Percentiles rank a stretch among this genome's conserved stretches.
Evolutionary conservation across 1,140 invertebrate genomes (phyloP).

Genomic region (Caerostris darwini): DNA sequence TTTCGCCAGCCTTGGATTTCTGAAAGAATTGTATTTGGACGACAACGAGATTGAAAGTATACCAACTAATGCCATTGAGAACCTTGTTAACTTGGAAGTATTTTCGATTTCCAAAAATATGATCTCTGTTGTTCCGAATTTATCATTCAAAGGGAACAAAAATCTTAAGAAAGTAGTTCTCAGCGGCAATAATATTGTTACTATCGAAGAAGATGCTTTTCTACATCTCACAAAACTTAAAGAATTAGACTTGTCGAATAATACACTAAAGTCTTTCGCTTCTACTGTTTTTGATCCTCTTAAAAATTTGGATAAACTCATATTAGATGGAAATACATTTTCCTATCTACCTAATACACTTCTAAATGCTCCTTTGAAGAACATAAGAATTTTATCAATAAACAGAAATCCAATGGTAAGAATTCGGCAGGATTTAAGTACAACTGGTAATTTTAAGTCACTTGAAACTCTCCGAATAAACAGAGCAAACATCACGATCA

Average conservation of each 20-base stretch:
- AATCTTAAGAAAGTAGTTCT: constrained; percentile 82
- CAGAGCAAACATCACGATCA: constrained; percentile 90
- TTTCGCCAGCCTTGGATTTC: constrained; percentile 83
- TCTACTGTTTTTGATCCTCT: constrained; percentile 88
- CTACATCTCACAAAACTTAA: constrained; percentile 86
- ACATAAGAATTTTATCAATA: constrained; percentile 89
- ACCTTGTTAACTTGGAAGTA: constrained; percentile 87
- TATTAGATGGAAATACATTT: constrained; percentile 91
- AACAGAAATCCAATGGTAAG: constrained; percentile 90
- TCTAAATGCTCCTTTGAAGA: constrained; percentile 86
- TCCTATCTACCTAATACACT: constrained; percentile 89
- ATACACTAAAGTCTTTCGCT: constrained; percentile 89
- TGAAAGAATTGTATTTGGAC: constrained; percentile 89
- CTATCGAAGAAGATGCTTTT: constrained; percentile 89
- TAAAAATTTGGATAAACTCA: constrained; percentile 87
- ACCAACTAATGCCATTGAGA: constrained; percentile 89
- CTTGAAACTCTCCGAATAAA: constrained; percentile 91
- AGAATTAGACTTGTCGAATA: constrained; percentile 88
- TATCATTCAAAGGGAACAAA: constrained; percentile 77
- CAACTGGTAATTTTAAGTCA: constrained; percentile 84
- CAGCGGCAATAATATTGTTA: constrained; percentile 87
- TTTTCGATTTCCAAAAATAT: constrained; percentile 80
- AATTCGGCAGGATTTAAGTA: constrained; percentile 82
- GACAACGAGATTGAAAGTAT: constrained; percentile 88
- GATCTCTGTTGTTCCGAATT: constrained; percentile 77